phyloP scores from a whole-genome alignment of 2,113 vertebrate genomes.

The Paramormyrops kingsleyae region DNA sequence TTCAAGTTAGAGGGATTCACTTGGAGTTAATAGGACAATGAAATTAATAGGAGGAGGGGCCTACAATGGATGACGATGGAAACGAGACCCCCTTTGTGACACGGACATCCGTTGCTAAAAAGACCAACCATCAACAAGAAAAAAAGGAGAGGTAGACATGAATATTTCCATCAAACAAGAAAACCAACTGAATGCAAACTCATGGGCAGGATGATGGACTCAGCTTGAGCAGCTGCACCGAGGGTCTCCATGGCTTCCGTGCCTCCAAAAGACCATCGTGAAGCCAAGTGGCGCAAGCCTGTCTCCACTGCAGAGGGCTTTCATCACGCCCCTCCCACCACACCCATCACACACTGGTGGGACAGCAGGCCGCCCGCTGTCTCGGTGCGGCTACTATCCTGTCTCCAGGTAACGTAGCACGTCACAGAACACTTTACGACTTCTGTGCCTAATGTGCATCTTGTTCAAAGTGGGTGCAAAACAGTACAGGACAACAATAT shows the following conservation, averaged over 20 bases:
- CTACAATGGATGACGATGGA: conserved; percentile 37
- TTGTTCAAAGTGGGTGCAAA: background rate
- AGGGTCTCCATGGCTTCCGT: background rate
- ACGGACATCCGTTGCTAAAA: conserved; percentile 16
- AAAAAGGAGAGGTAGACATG: conserved; percentile 40
- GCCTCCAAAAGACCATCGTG: conserved; percentile 33
- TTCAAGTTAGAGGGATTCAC: conserved; percentile 39
- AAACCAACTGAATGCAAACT: conserved; percentile 57
- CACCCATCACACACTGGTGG: conserved; percentile 63
- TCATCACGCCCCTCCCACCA: conserved; percentile 65
- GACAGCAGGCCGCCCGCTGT: conserved; percentile 36
- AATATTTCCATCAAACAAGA: conserved; percentile 50
- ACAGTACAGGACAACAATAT: background rate
- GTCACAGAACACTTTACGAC: background rate
- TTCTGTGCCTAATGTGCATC: background rate
- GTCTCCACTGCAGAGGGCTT: conserved; percentile 60
- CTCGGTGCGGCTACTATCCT: conserved; percentile 36
- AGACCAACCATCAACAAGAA: conserved; percentile 27
- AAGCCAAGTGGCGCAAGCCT: conserved; percentile 63
- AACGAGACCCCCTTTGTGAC: conserved; percentile 49
- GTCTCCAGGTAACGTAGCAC: background rate
- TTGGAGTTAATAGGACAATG: conserved; percentile 33
- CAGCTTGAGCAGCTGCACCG: conserved; percentile 41
- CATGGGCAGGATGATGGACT: conserved; percentile 58
- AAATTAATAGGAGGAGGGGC: conserved; percentile 44